Base-by-base conservation (phyloP, 2,113 vertebrate species). In the Anoura caudifer region DNA sequence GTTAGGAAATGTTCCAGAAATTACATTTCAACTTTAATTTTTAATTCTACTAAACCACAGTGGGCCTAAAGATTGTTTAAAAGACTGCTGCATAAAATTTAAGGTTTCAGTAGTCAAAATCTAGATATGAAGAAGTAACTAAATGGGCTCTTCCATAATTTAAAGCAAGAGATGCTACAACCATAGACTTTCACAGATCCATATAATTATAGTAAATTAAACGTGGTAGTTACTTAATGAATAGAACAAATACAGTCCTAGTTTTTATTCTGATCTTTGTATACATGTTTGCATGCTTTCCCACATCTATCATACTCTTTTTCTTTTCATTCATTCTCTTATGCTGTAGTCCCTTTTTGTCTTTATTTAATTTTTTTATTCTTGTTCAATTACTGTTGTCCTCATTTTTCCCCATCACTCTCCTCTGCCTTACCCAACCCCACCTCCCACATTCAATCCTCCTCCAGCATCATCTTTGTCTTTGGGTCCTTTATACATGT, bases 1-100 rank as follows among this genome's bases (percentile, higher is more conserved):
- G 33, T 59, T 86, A 94, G n/a, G n/a, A 63, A 96, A 82, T 80
- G 50, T 76, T 92, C 14, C 33, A 94, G 59, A 87, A 95, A 93
- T 87, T 94, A 28, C 9, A 85, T 82, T 73, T 93, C 36, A 61
- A 63, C 45, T 92, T 90, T 92, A 80, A 92, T 28, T 77, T 94
- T 94, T 88, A 95, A 91, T 94, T 87, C 86, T 86, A 50, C 28
- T 73, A 83, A 86, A 69, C 9, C 7, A 77, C 89, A 89, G 13
- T 81, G 41, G 72, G 8, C 41, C 36, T 90, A 86, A 69, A 38
- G 36, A 85, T 43, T 94, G 15, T 52, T 1, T 24, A 20, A 91
- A 94, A 95, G 82, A 92, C 4, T 77, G 4, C 10, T 59, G 2
- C 15, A 72, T 52, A 87, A 96, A 87, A 87, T 73, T 43, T 38